Base-by-base conservation (phyloP, 2,797 vertebrate genomes). In the Schizopygopsis malacanthus region DNA sequence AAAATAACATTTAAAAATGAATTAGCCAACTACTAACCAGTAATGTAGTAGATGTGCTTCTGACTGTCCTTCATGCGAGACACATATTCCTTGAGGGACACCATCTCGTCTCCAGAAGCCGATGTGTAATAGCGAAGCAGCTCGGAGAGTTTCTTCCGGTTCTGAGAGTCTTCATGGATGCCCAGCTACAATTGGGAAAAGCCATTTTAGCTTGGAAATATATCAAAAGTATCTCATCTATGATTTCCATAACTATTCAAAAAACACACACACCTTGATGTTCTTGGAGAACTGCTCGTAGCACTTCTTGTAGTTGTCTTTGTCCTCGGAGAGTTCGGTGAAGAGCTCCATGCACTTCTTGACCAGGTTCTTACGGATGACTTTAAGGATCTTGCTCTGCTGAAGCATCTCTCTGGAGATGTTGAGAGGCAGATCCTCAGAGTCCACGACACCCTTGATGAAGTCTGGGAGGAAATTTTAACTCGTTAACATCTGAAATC, bases 331-430 rank as follows among this genome's bases (percentile, higher is more conserved):
- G 83, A 97, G 85, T 86, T 97, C 97, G 0, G 95, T 96, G 91
- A 99, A 99, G 2, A 99, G 97, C 20, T 99, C 98, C 37, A 99
- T 33, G 87, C 97, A 98, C 91, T 99, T 99, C 92, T 99, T 99
- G 52, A 99, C 98, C 89, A 99, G 92, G 89, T 99, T 99, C 93
- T 99, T 99, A 73, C 98, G 93, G 86, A 99, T 99, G 13, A 99
- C 98, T 84, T 99, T 99, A 76, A 99, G 92, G 90, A 99, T 99
- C 90, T 99, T 99, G 94, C 98, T 99, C 87, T 99, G 98, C 87
- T 99, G 98, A 86, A 99, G 91, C 98, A 98, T 99, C 92, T 99
- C 98, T 94, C 98, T 96, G 87, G 98, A 99, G 92, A 99, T 99
- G 71, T 97, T 97, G 39, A 97, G 92, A 45, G 97, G 97, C 0